Evolutionary conservation across 2,888 invertebrate genomes (phyloP).

Genomic region (Spisula solida): DNA sequence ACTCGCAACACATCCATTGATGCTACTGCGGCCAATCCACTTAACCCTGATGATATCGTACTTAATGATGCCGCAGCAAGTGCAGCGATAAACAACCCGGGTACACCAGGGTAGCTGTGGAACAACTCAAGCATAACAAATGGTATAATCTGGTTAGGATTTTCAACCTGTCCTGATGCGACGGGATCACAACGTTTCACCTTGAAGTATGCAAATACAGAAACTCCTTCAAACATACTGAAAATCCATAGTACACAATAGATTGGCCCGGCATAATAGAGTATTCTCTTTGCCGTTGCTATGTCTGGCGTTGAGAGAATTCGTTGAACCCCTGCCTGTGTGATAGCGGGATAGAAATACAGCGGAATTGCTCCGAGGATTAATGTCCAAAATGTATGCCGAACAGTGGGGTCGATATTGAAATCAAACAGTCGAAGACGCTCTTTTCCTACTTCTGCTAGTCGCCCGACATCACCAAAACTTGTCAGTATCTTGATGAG

Average conservation of each 20-base stretch:
- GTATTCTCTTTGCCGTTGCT: constrained; percentile 42
- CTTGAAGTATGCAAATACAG: constrained; percentile 53
- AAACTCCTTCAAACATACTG: constrained; percentile 39
- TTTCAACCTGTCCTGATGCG: constrained; percentile 38
- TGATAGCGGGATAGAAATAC: constrained; percentile 41
- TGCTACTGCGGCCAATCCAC: constrained; percentile 23
- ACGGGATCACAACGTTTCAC: constrained; percentile 49
- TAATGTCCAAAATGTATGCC: constrained; percentile 63
- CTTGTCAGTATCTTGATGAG: constrained; percentile 22
- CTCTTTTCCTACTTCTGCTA: neutral
- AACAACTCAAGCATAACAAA: constrained; percentile 46
- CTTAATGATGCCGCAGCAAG: constrained; percentile 45
- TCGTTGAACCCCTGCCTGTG: constrained; percentile 60
- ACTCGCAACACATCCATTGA: constrained; percentile 28
- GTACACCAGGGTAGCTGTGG: constrained; percentile 23
- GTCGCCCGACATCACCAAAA: neutral
- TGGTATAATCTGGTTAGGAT: constrained; percentile 52
- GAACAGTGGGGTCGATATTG: constrained; percentile 53
- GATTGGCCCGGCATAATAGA: constrained; percentile 36
- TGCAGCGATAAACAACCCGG: constrained; percentile 49
- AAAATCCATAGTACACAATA: constrained; percentile 19
- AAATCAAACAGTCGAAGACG: constrained; percentile 41
- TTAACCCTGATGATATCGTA: constrained; percentile 41
- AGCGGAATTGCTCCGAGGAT: constrained; percentile 50
- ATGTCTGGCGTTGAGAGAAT: constrained; percentile 50